phyloP scores from a whole-genome alignment of 2,797 vertebrate genomes.

The Euphonia xanthogaster region DNA sequence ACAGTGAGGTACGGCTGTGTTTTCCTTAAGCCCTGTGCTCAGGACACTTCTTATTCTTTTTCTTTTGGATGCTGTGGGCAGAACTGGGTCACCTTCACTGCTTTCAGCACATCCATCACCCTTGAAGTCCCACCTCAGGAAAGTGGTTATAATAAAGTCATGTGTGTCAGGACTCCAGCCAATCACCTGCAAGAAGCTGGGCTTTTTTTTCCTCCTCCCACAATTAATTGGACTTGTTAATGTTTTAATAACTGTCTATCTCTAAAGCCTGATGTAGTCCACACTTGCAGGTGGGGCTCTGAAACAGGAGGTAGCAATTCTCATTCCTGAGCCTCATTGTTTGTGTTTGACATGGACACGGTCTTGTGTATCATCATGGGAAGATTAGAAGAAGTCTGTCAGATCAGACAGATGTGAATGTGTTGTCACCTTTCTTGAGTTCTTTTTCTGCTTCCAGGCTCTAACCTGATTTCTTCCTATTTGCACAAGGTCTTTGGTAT shows the following conservation, averaged over 20 bases:
- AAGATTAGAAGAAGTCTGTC: background rate
- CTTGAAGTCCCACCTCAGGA: background rate
- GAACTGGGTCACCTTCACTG: background rate
- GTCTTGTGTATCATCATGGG: background rate
- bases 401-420: background rate
- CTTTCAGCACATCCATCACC: background rate
- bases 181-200: background rate
- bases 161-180: background rate
- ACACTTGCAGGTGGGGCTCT: background rate
- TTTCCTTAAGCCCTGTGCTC: background rate
- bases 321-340: rapidly evolving
- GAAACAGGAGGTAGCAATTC: background rate
- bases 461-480: background rate
- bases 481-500: background rate
- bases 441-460: background rate
- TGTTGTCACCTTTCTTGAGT: background rate
- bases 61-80: background rate
- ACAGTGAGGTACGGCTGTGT: rapidly evolving
- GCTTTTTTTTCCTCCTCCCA: too few relatives aligned
- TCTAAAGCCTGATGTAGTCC: background rate
- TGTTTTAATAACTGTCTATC: background rate
- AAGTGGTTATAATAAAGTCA: background rate
- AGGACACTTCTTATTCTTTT: background rate
- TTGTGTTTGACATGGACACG: background rate
- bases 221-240: background rate